Evolutionary conservation across 2,797 vertebrate species (phyloP), one percentile per base, ranked within the genome.

Genomic region (Fistularia commersonii): DNA sequence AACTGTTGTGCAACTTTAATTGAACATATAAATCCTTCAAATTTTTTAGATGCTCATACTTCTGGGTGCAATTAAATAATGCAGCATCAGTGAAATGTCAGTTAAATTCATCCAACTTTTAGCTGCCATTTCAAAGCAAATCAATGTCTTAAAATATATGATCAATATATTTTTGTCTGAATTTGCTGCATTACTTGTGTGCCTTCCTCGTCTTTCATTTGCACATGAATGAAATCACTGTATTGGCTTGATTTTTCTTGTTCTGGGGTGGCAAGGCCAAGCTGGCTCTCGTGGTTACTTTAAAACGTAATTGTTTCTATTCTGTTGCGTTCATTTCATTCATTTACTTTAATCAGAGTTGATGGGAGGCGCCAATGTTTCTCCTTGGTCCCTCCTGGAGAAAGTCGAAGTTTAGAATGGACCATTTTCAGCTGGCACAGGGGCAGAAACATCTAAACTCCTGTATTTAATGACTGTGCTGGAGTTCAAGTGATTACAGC

Each of bases 271-370:
- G 50, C 12, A 41, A 39, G 54, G 47, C 67, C 65, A 46, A 67
- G 72, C 75, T 76, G 81, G 73, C 82, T 75, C 33, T 67, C 72
- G 73, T 69, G 84, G 83, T 88, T 80, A 76, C 78, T 73, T 77
- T 84, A 86, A 87, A 88, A 87, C 83, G 66, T 45, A 88, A 87
- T 87, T 68, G 87, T 87, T 89, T 88, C 74, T 83, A 83, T 90
- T 88, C 88, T 86, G 84, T 84, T 69, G 77, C 86, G 89, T 90
- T 87, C 82, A 87, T 90, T 89, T 88, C 86, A 83, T 81, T 84
- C 77, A 71, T 82, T 83, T 74, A 74, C 83, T 90, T 89, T 87
- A 88, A 89, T 89, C 85, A 84, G 74, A 54, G 85, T 73, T 66
- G 76, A 65, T 60, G 77, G 83, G 85, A 83, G 79, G 79, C 78